Evolutionary conservation across 2,113 vertebrate species (phyloP).

Genomic region (Fregetta grallaria): DNA sequence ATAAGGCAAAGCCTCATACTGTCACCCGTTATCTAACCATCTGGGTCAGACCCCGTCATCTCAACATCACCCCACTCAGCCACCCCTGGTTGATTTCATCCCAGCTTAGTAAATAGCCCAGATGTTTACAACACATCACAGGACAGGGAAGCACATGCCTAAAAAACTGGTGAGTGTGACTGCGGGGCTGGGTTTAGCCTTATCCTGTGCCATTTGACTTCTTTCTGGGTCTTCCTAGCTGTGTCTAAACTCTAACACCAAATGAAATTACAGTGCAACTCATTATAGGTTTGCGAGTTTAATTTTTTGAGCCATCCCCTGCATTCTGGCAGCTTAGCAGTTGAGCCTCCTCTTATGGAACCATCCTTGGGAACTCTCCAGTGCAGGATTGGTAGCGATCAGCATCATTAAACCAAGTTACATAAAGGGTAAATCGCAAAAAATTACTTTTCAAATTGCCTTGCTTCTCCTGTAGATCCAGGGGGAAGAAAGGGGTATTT

Average conservation of each 20-base stretch:
- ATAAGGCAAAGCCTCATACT: neutral
- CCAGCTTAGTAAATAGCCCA: neutral
- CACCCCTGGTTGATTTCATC: neutral
- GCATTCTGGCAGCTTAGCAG: neutral
- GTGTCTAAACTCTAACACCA: neutral
- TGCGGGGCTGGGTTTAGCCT: neutral
- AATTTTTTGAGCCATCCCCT: neutral
- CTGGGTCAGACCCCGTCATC: neutral
- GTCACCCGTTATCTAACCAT: neutral
- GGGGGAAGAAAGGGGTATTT: neutral
- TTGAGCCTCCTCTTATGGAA: neutral
- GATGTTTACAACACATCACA: neutral
- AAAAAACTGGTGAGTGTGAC: accelerated
- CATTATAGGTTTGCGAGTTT: neutral
- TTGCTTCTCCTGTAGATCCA: neutral
- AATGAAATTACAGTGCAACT: neutral
- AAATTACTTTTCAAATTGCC: neutral
- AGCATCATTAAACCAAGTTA: neutral
- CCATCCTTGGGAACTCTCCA: neutral
- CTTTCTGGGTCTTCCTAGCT: neutral
- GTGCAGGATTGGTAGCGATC: neutral
- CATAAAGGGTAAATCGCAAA: neutral
- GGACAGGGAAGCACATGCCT: neutral
- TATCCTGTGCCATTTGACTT: neutral
- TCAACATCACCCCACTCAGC: neutral